Percentiles rank a stretch among this genome's conserved stretches.
These are phyloP conservation scores for Acanthurus leucopareius DNA, from an alignment of 2,797 vertebrate genomes.

Conservation along the genomic window DNA sequence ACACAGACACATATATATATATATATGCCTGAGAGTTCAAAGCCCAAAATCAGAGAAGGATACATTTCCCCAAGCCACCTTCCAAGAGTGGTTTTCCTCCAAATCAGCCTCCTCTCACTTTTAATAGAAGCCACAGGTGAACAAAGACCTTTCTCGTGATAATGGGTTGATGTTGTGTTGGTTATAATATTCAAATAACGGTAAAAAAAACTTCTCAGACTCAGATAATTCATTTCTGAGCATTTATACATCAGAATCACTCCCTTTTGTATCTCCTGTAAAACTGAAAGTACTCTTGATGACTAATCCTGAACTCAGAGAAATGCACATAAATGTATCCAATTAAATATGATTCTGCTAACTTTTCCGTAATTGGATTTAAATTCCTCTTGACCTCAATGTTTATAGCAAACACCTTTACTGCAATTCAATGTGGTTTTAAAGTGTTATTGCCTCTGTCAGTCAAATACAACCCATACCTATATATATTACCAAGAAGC, in stretches of 20 bases:
- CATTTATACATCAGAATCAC: background rate
- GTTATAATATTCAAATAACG: too few species aligned
- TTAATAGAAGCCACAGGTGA: too few species aligned
- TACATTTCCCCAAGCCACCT: too few species aligned
- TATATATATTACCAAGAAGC: background rate
- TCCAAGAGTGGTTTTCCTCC: too few species aligned
- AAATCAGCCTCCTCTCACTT: too few species aligned
- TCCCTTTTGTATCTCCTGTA: background rate
- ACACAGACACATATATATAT: too few species aligned
- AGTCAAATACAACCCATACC: background rate
- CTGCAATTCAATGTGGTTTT: background rate
- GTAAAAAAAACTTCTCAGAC: too few species aligned
- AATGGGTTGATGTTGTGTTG: too few species aligned
- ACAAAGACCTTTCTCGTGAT: too few species aligned
- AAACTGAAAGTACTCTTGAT: background rate
- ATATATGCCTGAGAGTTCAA: too few species aligned
- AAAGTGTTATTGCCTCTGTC: background rate
- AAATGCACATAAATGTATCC: too few species aligned
- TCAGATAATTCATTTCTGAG: background rate
- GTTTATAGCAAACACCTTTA: background rate
- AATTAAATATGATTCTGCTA: background rate
- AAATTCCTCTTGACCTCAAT: background rate
- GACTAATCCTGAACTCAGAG: background rate
- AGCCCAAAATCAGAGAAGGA: too few species aligned
- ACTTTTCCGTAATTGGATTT: background rate